Conservation (phyloP, 2,888 invertebrate genomes). For the Chromoteleia sp. region DNA sequence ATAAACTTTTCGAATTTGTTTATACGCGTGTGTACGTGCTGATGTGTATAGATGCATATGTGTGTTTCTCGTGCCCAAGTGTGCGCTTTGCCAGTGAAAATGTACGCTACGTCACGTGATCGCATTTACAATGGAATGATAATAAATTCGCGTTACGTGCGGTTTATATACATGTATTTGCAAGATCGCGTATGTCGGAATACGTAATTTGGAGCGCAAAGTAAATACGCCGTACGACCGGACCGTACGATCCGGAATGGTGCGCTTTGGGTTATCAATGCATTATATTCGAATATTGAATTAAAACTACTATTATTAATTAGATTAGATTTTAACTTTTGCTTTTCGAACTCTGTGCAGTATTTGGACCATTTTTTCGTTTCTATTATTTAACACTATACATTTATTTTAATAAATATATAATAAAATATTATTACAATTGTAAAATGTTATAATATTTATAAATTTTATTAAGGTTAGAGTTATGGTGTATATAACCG, state of each 20-base stretch:
- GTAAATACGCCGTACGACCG: constrained; percentile 1
- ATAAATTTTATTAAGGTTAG: no score
- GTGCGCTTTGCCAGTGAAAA: neutral
- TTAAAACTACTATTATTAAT: neutral
- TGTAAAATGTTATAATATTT: no score
- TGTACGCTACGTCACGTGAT: constrained; percentile 19
- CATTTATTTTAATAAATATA: no score
- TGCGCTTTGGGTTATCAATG: constrained; percentile 3
- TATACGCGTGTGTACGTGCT: neutral
- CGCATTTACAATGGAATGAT: constrained; percentile 27
- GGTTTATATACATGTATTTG: constrained; percentile 16
- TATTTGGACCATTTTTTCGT: neutral
- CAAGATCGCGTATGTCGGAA: neutral
- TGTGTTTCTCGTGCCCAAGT: neutral
- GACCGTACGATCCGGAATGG: neutral
- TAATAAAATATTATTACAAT: no score
- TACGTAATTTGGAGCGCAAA: constrained; percentile 3
- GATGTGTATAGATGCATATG: neutral
- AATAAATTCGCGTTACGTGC: constrained; percentile 30
- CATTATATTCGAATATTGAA: constrained; percentile 2
- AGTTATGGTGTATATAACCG: no score
- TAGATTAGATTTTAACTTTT: no score
- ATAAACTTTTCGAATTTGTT: constrained; percentile 9
- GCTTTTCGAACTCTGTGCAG: neutral
- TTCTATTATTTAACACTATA: no score